Percentiles rank a stretch among this genome's conserved stretches.
Evolutionary conservation across 1,140 invertebrate species (phyloP).

Genomic region (Bombus pyrosoma): DNA sequence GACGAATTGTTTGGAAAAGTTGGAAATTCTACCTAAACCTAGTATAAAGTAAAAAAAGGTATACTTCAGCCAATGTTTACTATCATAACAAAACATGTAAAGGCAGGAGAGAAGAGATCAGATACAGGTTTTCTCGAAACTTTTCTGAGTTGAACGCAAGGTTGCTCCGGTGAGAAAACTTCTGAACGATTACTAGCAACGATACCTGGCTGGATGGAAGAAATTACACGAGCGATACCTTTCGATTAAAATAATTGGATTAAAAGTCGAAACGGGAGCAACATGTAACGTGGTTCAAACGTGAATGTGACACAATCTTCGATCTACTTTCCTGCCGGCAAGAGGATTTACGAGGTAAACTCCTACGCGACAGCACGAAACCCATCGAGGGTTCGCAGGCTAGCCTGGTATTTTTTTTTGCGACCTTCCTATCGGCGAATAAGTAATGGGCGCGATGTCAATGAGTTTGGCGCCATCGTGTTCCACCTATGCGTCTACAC

Average conservation of each 20-base stretch:
- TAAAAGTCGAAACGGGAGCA: constrained; percentile 42
- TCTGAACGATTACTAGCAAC: constrained; percentile 10
- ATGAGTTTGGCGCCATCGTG: constrained; percentile 66
- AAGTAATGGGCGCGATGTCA: constrained; percentile 60
- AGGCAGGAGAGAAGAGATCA: neutral
- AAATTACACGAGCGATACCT: constrained; percentile 37
- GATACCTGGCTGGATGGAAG: constrained; percentile 16
- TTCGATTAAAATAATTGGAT: constrained; percentile 52
- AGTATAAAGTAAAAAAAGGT: too few species aligned
- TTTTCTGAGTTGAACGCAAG: neutral
- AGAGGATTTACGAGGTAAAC: constrained; percentile 62
- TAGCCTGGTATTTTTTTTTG: constrained; percentile 29
- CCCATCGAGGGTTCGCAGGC: constrained; percentile 25
- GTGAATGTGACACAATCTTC: constrained; percentile 61
- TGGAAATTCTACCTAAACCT: too few species aligned
- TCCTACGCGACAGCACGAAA: constrained; percentile 48
- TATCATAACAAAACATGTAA: too few species aligned
- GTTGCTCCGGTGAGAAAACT: neutral
- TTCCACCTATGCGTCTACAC: constrained; percentile 17
- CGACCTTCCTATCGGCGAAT: constrained; percentile 55
- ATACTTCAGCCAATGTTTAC: too few species aligned
- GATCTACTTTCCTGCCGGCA: constrained; percentile 55
- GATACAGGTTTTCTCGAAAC: neutral
- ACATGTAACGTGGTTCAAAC: constrained; percentile 32
- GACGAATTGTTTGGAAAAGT: too few species aligned